phyloP scores from a whole-genome alignment of 2,888 invertebrate genomes.

The Smittia sp. region DNA sequence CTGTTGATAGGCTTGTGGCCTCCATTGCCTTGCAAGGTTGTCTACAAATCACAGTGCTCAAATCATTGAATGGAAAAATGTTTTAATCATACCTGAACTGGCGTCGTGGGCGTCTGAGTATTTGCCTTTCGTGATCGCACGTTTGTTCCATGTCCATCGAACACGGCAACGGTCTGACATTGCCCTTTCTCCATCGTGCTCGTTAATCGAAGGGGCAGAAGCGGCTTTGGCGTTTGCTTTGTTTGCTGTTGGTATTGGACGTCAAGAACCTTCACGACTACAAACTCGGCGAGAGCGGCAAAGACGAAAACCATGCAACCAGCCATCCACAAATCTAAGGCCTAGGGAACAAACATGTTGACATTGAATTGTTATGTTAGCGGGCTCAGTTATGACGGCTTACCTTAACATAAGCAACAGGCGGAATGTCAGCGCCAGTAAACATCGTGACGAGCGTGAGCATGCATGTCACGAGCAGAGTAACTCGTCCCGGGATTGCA shows the following conservation, averaged over 20 bases:
- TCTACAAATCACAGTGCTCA: constrained; percentile 45
- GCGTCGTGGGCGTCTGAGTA: constrained; percentile 53
- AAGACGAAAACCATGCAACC: constrained; percentile 86
- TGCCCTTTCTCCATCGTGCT: constrained; percentile 65
- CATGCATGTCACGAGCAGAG: constrained; percentile 78
- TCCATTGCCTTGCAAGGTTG: constrained; percentile 54
- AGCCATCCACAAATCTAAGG: constrained; percentile 84
- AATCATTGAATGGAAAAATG: not conserved
- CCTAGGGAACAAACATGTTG: constrained; percentile 58
- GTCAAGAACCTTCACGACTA: constrained; percentile 77
- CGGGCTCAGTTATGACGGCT: constrained; percentile 43
- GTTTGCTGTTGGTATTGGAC: constrained; percentile 68
- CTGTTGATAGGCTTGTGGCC: constrained; percentile 50
- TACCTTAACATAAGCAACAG: constrained; percentile 84
- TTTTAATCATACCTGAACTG: constrained; percentile 50
- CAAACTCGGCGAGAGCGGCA: constrained; percentile 77
- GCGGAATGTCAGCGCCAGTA: constrained; percentile 78
- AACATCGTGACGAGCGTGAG: constrained; percentile 83
- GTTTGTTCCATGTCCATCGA: constrained; percentile 59
- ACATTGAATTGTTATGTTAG: not conserved
- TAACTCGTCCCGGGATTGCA: constrained; percentile 79
- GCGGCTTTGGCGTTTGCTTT: constrained; percentile 55
- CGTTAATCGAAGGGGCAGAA: constrained; percentile 47
- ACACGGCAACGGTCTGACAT: constrained; percentile 65
- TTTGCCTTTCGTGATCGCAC: constrained; percentile 61